A percentile compares a stretch with the other conserved stretches of the same genome.
Conservation (phyloP, 1,140 invertebrate species). For the Dufourea novaeangliae region DNA sequence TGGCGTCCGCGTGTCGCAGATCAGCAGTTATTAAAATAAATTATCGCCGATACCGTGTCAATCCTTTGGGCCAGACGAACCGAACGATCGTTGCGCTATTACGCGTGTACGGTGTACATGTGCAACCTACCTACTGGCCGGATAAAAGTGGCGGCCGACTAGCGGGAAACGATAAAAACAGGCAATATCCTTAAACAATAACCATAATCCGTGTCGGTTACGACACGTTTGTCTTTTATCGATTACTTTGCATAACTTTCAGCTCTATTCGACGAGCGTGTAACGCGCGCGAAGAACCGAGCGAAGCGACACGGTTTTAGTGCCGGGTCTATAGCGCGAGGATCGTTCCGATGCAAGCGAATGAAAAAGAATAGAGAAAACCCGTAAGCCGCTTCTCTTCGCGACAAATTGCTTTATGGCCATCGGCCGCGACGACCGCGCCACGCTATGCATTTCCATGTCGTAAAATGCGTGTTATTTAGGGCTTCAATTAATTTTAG, state of each 20-base stretch:
- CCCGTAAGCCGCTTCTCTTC: neutral
- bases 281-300: neutral
- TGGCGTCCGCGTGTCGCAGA: slow-evolving; percentile 25
- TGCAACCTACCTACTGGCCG: neutral
- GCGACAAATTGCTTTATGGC: slow-evolving; percentile 65
- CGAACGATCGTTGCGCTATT: neutral
- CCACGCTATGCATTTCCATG: slow-evolving; percentile 51
- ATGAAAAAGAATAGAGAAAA: slow-evolving; percentile 3
- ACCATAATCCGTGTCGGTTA: slow-evolving; percentile 11
- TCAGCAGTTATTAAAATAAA: slow-evolving; percentile 49
- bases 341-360: neutral
- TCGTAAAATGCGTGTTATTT: slow-evolving; percentile 65
- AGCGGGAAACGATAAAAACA: neutral
- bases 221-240: slow-evolving; percentile 32
- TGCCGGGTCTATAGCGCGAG: neutral
- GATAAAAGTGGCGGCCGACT: neutral
- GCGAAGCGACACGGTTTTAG: neutral
- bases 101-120: too few species aligned
- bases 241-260: slow-evolving; percentile 38
- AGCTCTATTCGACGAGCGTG: neutral
- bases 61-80: neutral
- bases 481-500: slow-evolving; percentile 66
- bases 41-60: slow-evolving; percentile 6
- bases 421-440: slow-evolving; percentile 35
- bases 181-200: slow-evolving; percentile 10